Base-by-base conservation (phyloP, 2,888 invertebrate species). In the Amphipyra berbera region DNA sequence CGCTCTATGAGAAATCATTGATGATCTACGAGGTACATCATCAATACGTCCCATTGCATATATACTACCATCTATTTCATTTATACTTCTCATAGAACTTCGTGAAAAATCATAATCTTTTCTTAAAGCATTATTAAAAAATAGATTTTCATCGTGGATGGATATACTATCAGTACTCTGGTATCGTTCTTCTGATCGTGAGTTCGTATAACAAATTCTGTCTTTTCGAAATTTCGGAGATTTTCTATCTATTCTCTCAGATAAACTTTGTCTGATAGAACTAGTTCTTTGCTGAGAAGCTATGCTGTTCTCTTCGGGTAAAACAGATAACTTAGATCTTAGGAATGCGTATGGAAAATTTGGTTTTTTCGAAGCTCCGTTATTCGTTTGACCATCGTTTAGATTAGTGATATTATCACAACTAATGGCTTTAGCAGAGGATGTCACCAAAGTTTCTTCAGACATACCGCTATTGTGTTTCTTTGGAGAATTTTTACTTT, bases 271-370 rank as follows among this genome's bases (percentile, higher is more conserved):
- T 83, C 91, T 94, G 65, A 90, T 94, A 82, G 88, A 92, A 86
- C 85, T 94, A 62, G 85, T 87, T 82, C 93, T 92, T 82, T 95
- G 94, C 79, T 95, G 94, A 37, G 90, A 95, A 45, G 95, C 84
- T 62, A 96, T 95, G 69, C 95, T 95, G 73, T 96, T 96, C 89
- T 97, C 97, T 90, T 97, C 97, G 1, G 97, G 97, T 68, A 97
- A 90, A 46, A 97, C 97, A 9, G 97, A 97, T 47, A 97, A 90
- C 74, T 97, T 96, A 0, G 97, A 97, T 63, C 97, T 95, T 30
- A 97, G 90, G 84, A 97, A 97, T 3, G 97, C 97, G 82, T 97
- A 97, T 0, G 97, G 97, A 78, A 97, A 97, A 79, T 96, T 96
- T 1, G 96, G 96, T 69, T 96, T 96, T 77, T 96, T 96, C 72